phyloP scores from a whole-genome alignment of 1,140 invertebrate species.

The Eurosta solidaginis region DNA sequence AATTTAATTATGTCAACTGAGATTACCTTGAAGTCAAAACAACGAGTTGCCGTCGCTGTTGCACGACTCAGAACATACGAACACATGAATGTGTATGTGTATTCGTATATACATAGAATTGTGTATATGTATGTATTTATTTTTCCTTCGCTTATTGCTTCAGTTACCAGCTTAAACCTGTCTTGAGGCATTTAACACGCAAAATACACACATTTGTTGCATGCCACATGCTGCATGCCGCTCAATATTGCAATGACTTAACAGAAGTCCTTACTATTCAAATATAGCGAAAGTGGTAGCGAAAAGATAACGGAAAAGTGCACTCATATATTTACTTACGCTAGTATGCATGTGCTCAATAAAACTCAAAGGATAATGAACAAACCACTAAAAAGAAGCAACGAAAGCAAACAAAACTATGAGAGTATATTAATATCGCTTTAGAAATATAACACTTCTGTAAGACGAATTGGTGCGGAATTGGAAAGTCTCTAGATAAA shows the following conservation, averaged over 20 bases:
- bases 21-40: conserved; percentile 37
- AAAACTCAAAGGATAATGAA: not conserved
- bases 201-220: not conserved
- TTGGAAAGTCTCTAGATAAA: no score
- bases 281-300: not conserved
- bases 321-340: not conserved
- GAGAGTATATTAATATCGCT: no score
- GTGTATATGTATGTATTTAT: not conserved
- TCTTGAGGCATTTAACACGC: not conserved
- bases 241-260: not conserved
- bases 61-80: not conserved
- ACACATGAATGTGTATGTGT: not conserved
- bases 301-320: not conserved
- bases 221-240: not conserved
- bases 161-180: not conserved
- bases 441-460: no score
- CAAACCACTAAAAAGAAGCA: not conserved
- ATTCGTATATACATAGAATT: not conserved
- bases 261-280: not conserved
- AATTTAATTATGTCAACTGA: conserved; percentile 40
- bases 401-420: not conserved
- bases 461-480: not conserved
- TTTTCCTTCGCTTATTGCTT: not conserved
- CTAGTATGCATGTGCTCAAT: not conserved
- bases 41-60: not conserved